Percentiles rank a stretch among this genome's conserved stretches.
These are phyloP conservation scores for Halichondria panicea DNA, from an alignment of 37 sponge, comb jelly and placozoan species.

Conservation along the genomic window DNA sequence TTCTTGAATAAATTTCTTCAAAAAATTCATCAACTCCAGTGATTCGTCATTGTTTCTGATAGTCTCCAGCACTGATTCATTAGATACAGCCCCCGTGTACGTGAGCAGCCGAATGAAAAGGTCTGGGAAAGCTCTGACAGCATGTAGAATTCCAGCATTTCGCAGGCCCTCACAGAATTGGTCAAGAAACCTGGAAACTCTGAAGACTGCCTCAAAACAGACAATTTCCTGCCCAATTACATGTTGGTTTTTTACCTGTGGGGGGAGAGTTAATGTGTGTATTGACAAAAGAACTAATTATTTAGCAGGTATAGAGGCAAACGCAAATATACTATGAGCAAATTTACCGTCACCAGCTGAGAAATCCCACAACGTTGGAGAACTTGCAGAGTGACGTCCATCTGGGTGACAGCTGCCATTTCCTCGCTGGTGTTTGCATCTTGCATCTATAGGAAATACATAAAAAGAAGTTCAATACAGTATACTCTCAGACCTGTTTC, in stretches of 20 bases:
- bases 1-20: not conserved
- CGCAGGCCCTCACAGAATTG: not conserved
- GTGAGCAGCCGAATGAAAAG: not conserved
- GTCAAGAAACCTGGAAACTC: not conserved
- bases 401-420: not conserved
- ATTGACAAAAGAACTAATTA: not conserved
- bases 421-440: not conserved
- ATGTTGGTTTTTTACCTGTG: not conserved
- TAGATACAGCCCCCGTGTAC: not conserved
- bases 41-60: not conserved
- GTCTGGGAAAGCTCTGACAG: not conserved
- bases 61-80: not conserved
- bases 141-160: not conserved
- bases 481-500: not conserved
- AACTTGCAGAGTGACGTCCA: not conserved
- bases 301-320: too few relatives aligned
- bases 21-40: not conserved
- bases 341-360: not conserved
- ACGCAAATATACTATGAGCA: not conserved
- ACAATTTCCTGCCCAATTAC: not conserved
- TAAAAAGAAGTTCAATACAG: not conserved
- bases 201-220: not conserved
- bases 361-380: slow-evolving; percentile 6
- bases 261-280: not conserved
- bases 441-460: not conserved